Evolutionary conservation across 1,140 invertebrate genomes (phyloP), one percentile per base, ranked within the genome.

Genomic region (Meloidogyne floridensis): DNA sequence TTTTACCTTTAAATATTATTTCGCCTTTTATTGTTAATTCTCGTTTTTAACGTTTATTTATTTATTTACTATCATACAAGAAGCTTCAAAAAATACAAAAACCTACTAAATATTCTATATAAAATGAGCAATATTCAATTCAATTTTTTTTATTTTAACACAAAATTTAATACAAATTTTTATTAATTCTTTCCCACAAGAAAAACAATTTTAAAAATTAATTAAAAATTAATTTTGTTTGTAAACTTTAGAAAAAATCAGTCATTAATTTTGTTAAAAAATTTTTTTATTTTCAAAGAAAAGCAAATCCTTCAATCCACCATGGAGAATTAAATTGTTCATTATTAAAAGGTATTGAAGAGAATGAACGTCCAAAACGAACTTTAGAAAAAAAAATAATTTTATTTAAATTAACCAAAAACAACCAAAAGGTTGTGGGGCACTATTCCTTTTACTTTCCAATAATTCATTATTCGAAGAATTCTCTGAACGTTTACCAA

Each of bases 361-460:
- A 18, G n/a, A 65, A 65, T 20, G 81, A 82, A 43, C 81, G 81
- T n/a, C 81, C 81, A 77, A 82, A 82, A 6, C 81, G 81, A 72
- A 82, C 81, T 82, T 9, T 71, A 59, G 13, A 81, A 78, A n/a
- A 11, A 13, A 47, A 42, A 72, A 72, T 43, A 51, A n/a, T 3
- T 18, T 13, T 42, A 51, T 75, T 53, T 54, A 76, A 53, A 47
- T 73, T 73, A 43, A 74, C 32, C 8, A 15, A 13, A 20, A 42
- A 18, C 0, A 42, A 82, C 81, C 83, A 80, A 84, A 84, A 72
- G 83, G 83, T 75, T 84, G 77, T 72, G 82, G 83, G 7, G 83
- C 80, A 43, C 77, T 72, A 80, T 80, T 84, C 18, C 83, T 72
- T 75, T 84, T 84, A 32, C 54, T 82, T 18, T 84, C 82, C 73